Percentiles rank a stretch among this genome's conserved stretches.
Evolutionary conservation across 2,888 invertebrate genomes (phyloP).

Genomic region (Tetranychus piercei): DNA sequence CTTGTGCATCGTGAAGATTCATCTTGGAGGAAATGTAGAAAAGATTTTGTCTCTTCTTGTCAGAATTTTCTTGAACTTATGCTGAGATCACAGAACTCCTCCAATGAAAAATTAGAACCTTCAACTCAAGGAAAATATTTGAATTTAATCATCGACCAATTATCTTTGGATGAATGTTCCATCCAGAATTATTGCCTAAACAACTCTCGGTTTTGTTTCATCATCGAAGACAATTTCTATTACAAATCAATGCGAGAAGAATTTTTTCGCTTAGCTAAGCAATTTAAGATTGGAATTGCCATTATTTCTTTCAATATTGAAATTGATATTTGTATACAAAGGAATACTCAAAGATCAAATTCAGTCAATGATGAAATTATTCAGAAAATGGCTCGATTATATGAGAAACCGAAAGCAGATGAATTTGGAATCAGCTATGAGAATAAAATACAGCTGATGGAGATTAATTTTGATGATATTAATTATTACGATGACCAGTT

Average conservation of each 20-base stretch:
- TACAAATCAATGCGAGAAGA: not conserved
- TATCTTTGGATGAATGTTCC: not conserved
- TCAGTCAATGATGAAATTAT: not conserved
- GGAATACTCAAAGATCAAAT: not conserved
- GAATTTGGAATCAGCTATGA: not conserved
- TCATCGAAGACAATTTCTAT: not conserved
- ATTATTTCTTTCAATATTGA: not conserved
- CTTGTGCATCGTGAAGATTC: not conserved
- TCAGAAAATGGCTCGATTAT: not conserved
- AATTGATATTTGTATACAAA: not conserved
- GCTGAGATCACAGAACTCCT: not conserved
- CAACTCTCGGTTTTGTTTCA: not conserved
- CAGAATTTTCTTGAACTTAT: not conserved
- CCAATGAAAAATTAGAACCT: not conserved
- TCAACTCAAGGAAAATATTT: not conserved
- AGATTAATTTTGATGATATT: not conserved
- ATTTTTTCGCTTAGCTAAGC: not conserved
- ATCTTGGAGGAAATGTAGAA: not conserved
- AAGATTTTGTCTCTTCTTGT: not conserved
- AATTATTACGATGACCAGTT: not conserved
- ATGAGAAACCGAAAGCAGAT: not conserved
- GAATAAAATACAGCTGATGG: not conserved
- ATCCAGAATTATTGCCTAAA: not conserved
- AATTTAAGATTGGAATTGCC: not conserved
- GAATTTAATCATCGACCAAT: not conserved